Conservation (phyloP, 1,140 invertebrate species). For the Magallana angulata region DNA sequence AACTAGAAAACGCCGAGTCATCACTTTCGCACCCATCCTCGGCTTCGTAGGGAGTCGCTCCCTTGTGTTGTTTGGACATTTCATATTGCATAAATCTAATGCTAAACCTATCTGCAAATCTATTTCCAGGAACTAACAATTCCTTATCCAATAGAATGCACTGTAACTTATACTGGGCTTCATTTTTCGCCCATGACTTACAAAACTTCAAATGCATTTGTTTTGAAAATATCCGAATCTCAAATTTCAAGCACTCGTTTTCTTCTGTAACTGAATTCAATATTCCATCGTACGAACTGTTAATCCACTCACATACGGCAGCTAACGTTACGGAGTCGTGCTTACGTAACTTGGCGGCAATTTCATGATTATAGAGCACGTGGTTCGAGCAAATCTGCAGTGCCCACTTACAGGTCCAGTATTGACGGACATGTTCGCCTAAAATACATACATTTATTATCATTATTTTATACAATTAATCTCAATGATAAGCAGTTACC, state of each 20-base stretch:
- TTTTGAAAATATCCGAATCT: slow-evolving; percentile 10
- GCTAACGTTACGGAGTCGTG: background rate
- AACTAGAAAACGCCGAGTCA: background rate
- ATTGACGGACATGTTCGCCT: background rate
- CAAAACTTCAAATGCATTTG: background rate
- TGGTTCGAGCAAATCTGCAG: background rate
- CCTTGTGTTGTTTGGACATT: background rate
- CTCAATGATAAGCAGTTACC: no score
- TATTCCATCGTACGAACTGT: background rate
- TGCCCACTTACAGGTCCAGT: background rate
- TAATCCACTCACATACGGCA: background rate
- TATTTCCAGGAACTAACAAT: background rate
- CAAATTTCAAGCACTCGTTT: background rate
- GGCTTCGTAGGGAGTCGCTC: background rate
- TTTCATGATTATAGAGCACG: background rate
- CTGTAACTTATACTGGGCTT: background rate
- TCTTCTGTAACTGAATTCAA: background rate
- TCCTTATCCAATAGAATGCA: slow-evolving; percentile 2
- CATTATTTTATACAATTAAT: no score
- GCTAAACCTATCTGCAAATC: background rate
- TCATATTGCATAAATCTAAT: background rate
- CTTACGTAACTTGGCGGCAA: background rate
- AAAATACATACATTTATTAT: background rate
- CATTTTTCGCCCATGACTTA: background rate
- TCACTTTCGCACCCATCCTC: background rate